Percentiles rank a stretch among this genome's conserved stretches.
These are phyloP conservation scores for Schrankia costaestrigalis DNA, from an alignment of 2,888 invertebrate genomes.

Conservation along the genomic window DNA sequence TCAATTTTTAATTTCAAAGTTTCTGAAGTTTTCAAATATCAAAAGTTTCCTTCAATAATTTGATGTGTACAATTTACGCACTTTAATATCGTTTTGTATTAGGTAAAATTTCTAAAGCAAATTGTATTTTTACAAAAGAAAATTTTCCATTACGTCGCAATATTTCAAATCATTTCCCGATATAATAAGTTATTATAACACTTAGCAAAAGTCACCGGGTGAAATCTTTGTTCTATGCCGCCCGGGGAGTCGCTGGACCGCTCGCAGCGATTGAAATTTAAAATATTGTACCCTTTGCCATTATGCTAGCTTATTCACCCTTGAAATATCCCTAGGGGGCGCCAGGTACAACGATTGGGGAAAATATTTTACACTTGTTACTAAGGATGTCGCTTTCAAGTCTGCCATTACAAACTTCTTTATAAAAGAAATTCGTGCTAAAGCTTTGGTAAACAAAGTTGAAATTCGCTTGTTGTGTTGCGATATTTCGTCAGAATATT, in stretches of 20 bases:
- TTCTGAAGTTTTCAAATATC: background rate
- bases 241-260: conserved; percentile 67
- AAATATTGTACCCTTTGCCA: conserved; percentile 82
- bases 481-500: conserved; percentile 54
- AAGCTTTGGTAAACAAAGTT: conserved; percentile 36
- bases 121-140: conserved; percentile 3
- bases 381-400: conserved; percentile 76
- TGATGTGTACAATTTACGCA: too few species aligned
- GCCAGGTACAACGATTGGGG: conserved; percentile 79
- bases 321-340: conserved; percentile 81
- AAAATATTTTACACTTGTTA: conserved; percentile 81
- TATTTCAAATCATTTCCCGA: conserved; percentile 45
- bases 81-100: conserved; percentile 1
- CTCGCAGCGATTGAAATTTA: conserved; percentile 81
- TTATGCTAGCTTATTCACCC: conserved; percentile 81
- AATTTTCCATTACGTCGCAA: conserved; percentile 19
- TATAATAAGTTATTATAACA: conserved; percentile 69
- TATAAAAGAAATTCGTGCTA: conserved; percentile 41
- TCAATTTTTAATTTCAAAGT: too few species aligned
- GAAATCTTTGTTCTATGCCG: conserved; percentile 72
- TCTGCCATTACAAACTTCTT: conserved; percentile 50
- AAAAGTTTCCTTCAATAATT: conserved; percentile 1
- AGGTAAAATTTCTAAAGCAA: background rate
- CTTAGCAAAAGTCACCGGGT: conserved; percentile 70
- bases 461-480: conserved; percentile 29